These are phyloP conservation scores for Lanius collurio DNA, from an alignment of 2,113 vertebrate species.

Conservation along the genomic window DNA sequence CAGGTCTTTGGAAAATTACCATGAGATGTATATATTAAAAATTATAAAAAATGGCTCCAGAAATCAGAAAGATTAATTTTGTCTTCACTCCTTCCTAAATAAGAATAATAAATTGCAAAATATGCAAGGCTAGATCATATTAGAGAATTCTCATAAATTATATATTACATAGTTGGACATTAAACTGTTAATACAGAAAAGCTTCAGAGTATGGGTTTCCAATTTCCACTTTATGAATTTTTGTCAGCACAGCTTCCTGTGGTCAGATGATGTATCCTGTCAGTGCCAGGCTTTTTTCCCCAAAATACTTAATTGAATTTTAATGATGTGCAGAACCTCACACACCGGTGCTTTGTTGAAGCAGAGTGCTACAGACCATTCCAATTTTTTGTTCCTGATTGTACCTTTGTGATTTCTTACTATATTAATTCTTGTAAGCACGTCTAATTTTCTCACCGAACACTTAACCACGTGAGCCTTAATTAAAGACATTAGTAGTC, in stretches of 20 bases:
- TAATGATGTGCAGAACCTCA: neutral
- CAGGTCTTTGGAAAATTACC: neutral
- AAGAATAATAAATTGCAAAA: slow-evolving; percentile 2
- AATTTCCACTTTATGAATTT: slow-evolving; percentile 50
- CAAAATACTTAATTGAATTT: slow-evolving; percentile 19
- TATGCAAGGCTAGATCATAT: neutral
- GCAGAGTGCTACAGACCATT: neutral
- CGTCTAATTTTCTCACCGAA: neutral
- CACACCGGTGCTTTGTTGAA: neutral
- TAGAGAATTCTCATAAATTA: slow-evolving; percentile 5
- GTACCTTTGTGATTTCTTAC: neutral
- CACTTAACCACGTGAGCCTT: neutral
- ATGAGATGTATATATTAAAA: neutral
- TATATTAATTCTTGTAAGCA: neutral
- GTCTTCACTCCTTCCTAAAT: neutral
- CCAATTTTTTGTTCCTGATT: neutral
- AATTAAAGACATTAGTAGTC: slow-evolving; percentile 46
- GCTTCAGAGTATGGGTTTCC: slow-evolving; percentile 22
- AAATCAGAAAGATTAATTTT: neutral
- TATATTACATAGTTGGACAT: neutral
- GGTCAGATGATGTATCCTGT: slow-evolving; percentile 14
- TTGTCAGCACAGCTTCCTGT: slow-evolving; percentile 53
- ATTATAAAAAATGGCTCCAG: neutral
- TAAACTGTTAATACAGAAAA: slow-evolving; percentile 27
- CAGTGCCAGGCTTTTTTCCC: neutral